Base-by-base conservation (phyloP, 2,797 vertebrate species). In the Parambassis ranga region DNA sequence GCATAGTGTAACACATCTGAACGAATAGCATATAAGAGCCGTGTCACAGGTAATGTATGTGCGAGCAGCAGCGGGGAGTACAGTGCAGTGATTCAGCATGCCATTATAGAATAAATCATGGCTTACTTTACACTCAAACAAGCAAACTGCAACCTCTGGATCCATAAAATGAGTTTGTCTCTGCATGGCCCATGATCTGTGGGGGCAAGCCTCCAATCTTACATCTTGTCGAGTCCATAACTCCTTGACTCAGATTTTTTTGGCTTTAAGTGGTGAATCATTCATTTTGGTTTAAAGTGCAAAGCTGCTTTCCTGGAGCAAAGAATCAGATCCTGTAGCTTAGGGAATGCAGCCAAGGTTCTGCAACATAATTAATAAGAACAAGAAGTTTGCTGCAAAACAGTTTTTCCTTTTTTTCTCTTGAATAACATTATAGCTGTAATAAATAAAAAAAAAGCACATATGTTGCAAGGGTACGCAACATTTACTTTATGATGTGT, bases 81-180 rank as follows among this genome's bases (percentile, higher is more conserved):
- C 15, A 52, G 55, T 59, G n/a, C 69, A 49, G 19, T 73, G 71
- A 65, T 63, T 47, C 48, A 32, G 35, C 35, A 26, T 35, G 35
- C 44, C 41, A 57, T 57, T 41, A 59, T 16, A 42, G 46, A 70
- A 56, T 62, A 80, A 60, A 67, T 83, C 71, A 66, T 50, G 57
- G 24, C 46, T n/a, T 35, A 24, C 42, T 24, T 65, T 60, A 30
- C 65, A 59, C 46, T 70, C 24, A 51, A 53, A 67, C 46, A 56
- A 63, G 39, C 14, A 13, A 16, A 63, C 37, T 36, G 10, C 41
- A 47, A 48, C 52, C 30, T 27, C 32, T 32, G 42, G 57, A 66
- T 75, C 57, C 49, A 64, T 73, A 64, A 70, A 58, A 66, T 32
- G 13, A 63, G 16, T 77, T 65, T 67, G 51, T 62, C 65, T 75